Conservation (phyloP, 2,797 vertebrate genomes). For the Acomys russatus region DNA sequence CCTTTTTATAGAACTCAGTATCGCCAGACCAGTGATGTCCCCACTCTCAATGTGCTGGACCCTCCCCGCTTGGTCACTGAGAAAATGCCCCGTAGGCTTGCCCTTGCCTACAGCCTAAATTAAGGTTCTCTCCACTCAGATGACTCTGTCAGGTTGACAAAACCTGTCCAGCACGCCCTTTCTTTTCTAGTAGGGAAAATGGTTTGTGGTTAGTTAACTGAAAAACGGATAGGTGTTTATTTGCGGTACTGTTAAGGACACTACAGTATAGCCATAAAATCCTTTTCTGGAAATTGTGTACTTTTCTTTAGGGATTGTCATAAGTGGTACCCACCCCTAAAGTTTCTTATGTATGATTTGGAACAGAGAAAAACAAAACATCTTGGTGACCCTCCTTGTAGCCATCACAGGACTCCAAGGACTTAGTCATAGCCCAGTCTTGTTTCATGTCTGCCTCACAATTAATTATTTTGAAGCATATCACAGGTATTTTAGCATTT, state of each 20-base stretch:
- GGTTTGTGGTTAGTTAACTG: neutral
- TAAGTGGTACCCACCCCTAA: neutral
- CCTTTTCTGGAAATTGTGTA: neutral
- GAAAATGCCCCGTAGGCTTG: neutral
- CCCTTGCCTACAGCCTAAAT: neutral
- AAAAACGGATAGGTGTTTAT: slow-evolving; percentile 25
- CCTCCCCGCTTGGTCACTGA: neutral
- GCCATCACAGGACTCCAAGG: neutral
- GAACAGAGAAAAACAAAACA: slow-evolving; percentile 31
- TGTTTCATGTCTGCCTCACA: neutral
- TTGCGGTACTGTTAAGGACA: slow-evolving; percentile 1
- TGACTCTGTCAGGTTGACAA: neutral
- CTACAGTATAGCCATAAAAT: slow-evolving; percentile 6
- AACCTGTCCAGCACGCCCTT: neutral
- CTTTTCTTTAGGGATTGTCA: slow-evolving; percentile 41
- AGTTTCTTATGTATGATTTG: neutral
- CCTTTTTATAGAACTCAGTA: neutral
- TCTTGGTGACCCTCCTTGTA: slow-evolving; percentile 51
- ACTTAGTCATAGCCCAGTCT: neutral
- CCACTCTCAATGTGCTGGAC: neutral
- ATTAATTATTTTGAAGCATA: slow-evolving; percentile 24
- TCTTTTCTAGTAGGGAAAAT: neutral
- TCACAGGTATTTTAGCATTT: neutral
- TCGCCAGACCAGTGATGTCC: neutral
- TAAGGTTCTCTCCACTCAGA: neutral